Evolutionary conservation across 2,888 invertebrate genomes (phyloP), one percentile per base, ranked within the genome.

Genomic region (Clusia tigrina): DNA sequence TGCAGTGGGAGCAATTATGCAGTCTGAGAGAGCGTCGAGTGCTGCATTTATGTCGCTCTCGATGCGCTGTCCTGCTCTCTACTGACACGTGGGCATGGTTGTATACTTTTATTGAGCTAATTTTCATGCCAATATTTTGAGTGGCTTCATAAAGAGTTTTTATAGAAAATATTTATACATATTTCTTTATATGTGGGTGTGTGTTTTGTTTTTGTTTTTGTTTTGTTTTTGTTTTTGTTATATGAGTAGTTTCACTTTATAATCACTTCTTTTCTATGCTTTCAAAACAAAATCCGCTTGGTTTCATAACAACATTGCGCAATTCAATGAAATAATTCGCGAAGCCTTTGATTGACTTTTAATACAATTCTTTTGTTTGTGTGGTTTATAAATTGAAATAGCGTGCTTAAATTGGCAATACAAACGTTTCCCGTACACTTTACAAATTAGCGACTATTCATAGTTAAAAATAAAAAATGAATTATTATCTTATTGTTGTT

Each of bases 141-240:
- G 42, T 42, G 10, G 6, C 42, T 42, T 32, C 6, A n/a, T 42
- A n/a, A 17, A 42, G 3, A 42, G n/a, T 42, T 42, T 42, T 5
- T n/a, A 42, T 42, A 42, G 42, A 42, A 42, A 42, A 42, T 42
- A 42, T 42, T 42, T 42, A 15, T 42, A 42, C 42, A 42, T 42
- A n/a, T n/a, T n/a, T n/a, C n/a, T n/a, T n/a, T n/a, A n/a, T n/a
- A n/a, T n/a, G n/a, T n/a, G n/a, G n/a, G n/a, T n/a, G n/a, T n/a
- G n/a, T n/a, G n/a, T n/a, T n/a, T n/a, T n/a, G n/a, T n/a, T n/a
- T n/a, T n/a, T n/a, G n/a, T n/a, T n/a, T n/a, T 42, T 42, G 42
- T 15, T 42, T 42, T 42, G 42, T 42, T 5, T 42, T 42, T 42
- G 42, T 42, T 42, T 42, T n/a, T 15, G n/a, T 5, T 42, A 32